Evolutionary conservation across 2,797 vertebrate genomes (phyloP).

Genomic region (Hylomyscus alleni): DNA sequence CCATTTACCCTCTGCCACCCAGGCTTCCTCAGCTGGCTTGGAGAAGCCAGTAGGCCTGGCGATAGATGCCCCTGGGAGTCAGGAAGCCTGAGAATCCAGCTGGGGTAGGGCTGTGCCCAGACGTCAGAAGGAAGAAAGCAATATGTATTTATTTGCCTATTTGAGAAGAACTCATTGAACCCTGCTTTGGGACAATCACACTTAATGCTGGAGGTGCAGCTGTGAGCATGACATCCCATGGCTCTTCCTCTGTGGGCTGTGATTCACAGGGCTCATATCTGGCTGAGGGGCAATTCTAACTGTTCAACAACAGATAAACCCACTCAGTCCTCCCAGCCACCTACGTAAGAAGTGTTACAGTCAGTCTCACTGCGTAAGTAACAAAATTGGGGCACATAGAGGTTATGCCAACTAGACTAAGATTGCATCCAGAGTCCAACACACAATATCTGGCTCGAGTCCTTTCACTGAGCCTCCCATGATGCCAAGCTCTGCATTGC

Average conservation of each 20-base stretch:
- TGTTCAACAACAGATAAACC: not conserved
- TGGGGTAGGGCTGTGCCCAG: not conserved
- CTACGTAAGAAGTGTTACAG: fast-evolving
- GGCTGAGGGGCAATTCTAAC: not conserved
- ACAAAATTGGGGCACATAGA: not conserved
- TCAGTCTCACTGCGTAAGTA: not conserved
- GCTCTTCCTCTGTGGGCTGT: fast-evolving
- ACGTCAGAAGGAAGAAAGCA: not conserved
- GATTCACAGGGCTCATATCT: not conserved
- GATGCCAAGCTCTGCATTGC: fast-evolving
- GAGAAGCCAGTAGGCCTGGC: not conserved
- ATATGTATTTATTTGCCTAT: not conserved
- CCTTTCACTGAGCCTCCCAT: not conserved
- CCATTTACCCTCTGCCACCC: not conserved
- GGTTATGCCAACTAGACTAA: not conserved
- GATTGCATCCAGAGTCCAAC: not conserved
- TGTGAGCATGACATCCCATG: fast-evolving
- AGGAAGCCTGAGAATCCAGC: not conserved
- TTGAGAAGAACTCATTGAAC: not conserved
- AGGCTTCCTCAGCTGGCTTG: constrained; percentile 51
- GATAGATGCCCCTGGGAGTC: not conserved
- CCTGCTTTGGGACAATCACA: not conserved
- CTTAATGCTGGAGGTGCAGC: no score
- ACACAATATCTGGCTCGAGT: not conserved
- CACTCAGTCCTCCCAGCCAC: not conserved